phyloP scores from a whole-genome alignment of 2,797 vertebrate species.

The Hypotaenidia philippensis region DNA sequence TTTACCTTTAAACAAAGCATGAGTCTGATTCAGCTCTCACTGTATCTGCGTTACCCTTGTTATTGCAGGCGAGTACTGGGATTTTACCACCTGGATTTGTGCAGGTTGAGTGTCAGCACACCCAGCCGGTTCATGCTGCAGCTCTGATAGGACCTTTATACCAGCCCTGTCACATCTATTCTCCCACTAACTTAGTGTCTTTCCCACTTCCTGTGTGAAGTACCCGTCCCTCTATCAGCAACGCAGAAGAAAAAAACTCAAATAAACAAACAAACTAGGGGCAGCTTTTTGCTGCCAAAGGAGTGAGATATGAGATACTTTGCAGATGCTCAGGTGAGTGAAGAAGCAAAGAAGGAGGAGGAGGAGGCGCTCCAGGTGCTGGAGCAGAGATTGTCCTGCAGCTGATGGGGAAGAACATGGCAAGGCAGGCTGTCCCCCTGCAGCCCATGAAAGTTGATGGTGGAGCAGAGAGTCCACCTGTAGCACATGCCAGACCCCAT shows the following conservation, averaged over 20 bases:
- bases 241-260: fast-evolving
- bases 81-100: background rate
- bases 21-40: background rate
- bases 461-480: no score
- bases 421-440: no score
- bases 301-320: no score
- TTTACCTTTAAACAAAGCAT: background rate
- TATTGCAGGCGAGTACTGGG: background rate
- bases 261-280: no score
- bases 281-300: no score
- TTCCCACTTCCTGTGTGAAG: fast-evolving
- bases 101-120: background rate
- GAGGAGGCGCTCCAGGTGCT: no score
- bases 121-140: background rate
- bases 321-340: no score
- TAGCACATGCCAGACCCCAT: no score
- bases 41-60: background rate
- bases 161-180: background rate
- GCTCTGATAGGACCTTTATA: background rate
- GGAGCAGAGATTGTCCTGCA: no score
- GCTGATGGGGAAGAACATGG: no score
- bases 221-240: fast-evolving
- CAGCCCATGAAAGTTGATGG: no score
- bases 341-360: no score
- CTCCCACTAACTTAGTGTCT: background rate